phyloP scores from a whole-genome alignment of 1,140 invertebrate genomes.

The Heliothis subflexa region DNA sequence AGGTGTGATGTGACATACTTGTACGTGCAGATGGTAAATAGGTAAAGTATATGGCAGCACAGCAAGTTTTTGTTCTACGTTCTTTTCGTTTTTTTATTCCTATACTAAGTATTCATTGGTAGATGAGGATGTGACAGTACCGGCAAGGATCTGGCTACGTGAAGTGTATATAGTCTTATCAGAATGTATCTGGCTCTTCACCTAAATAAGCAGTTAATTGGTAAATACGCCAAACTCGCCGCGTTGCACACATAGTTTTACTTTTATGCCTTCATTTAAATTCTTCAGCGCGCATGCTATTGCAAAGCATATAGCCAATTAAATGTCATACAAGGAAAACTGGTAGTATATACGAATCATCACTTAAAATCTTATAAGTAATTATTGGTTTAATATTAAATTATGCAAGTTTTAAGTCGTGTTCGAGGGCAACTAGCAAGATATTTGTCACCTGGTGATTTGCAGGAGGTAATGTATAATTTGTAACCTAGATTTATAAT shows the following conservation, averaged over 20 bases:
- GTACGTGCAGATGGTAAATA: no score
- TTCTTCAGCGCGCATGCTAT: conserved; percentile 2
- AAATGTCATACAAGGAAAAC: conserved; percentile 32
- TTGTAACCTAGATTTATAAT: conserved; percentile 5
- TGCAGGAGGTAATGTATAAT: neutral
- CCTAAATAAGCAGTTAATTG: conserved; percentile 8
- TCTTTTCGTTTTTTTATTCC: no score
- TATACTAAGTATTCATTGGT: no score
- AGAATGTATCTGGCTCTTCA: conserved; percentile 14
- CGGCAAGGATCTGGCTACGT: no score
- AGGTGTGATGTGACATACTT: no score
- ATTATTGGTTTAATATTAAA: conserved; percentile 22
- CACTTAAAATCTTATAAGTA: conserved; percentile 8
- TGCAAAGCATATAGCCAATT: conserved; percentile 24
- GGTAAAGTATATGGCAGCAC: no score
- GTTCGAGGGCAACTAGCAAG: conserved; percentile 10
- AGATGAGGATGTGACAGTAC: no score
- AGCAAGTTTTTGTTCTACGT: no score
- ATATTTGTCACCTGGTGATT: conserved; percentile 10
- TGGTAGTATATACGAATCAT: conserved; percentile 6
- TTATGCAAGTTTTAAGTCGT: conserved; percentile 3
- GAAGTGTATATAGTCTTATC: neutral
- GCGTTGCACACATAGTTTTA: conserved; percentile 1
- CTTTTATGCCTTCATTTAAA: conserved; percentile 25
- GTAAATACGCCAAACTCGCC: conserved; percentile 9